These are phyloP conservation scores for Acanthornis magna DNA, from an alignment of 2,797 vertebrate genomes.

Conservation along the genomic window DNA sequence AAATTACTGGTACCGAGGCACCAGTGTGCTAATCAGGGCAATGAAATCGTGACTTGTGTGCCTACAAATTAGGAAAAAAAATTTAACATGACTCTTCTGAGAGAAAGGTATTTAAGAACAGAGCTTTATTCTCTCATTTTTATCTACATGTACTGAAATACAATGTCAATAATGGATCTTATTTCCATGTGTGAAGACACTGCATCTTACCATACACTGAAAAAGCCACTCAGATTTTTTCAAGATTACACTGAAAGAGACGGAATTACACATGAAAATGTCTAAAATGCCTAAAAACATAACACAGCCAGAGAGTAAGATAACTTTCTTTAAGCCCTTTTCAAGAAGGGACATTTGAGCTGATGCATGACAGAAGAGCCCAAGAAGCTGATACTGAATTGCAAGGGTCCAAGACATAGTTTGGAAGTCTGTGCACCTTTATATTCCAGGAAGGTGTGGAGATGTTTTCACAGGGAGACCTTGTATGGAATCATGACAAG, in stretches of 20 bases:
- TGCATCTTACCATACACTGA: background rate
- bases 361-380: background rate
- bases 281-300: background rate
- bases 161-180: background rate
- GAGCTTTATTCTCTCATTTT: background rate
- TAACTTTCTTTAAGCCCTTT: background rate
- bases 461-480: background rate
- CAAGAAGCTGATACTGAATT: background rate
- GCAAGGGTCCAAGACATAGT: background rate
- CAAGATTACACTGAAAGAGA: background rate
- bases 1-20: background rate
- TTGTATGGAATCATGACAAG: background rate
- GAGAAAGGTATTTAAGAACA: background rate
- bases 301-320: background rate
- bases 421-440: background rate
- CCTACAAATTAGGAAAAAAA: background rate
- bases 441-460: background rate
- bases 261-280: background rate
- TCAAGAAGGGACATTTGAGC: background rate
- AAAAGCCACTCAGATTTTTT: background rate
- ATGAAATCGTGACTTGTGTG: background rate
- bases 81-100: background rate
- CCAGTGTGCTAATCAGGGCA: background rate
- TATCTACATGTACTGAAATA: background rate
- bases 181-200: background rate